Percentiles rank a stretch among this genome's conserved stretches.
phyloP scores from a whole-genome alignment of 2,113 vertebrate genomes.

The Neofelis nebulosa region DNA sequence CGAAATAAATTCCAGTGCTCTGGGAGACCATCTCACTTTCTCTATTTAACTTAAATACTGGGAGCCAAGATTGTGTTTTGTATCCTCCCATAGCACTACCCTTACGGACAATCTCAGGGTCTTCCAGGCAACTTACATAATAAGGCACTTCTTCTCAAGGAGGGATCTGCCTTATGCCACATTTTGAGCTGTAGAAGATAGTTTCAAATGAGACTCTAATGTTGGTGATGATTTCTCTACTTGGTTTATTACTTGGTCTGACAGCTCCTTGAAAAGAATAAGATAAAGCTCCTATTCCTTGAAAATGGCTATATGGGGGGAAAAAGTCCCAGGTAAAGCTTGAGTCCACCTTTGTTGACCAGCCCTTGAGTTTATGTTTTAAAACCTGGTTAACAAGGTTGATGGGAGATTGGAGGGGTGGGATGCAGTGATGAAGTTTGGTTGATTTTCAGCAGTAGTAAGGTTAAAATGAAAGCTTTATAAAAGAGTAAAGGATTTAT shows the following conservation, averaged over 20 bases:
- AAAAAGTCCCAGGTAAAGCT: background rate
- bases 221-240: background rate
- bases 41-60: background rate
- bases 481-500: constrained; percentile 43
- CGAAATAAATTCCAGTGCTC: background rate
- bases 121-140: background rate
- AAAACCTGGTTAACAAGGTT: background rate
- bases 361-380: background rate
- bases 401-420: background rate
- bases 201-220: background rate
- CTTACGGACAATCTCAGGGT: background rate
- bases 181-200: background rate
- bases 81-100: background rate
- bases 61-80: background rate
- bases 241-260: background rate
- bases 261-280: background rate
- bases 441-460: background rate
- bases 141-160: background rate
- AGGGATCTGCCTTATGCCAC: background rate
- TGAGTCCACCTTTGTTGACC: background rate
- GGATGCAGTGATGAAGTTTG: background rate
- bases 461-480: constrained; percentile 18
- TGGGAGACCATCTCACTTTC: background rate
- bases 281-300: background rate
- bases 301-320: background rate